phyloP scores from a whole-genome alignment of 2,888 invertebrate species.

The Eupithecia tripunctaria region DNA sequence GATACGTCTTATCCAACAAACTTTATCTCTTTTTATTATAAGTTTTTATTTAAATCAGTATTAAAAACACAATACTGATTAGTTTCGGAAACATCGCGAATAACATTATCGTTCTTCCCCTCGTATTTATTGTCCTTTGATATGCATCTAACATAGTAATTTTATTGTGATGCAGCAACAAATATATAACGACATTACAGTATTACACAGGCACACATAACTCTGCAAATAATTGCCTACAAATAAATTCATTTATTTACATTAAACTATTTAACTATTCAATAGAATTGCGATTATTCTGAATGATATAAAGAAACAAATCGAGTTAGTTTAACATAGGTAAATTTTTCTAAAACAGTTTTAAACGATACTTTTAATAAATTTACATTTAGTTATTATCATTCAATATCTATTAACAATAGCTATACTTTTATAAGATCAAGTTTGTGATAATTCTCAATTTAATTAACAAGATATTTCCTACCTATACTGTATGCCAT shows the following conservation, averaged over 20 bases:
- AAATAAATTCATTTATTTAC: slow-evolving; percentile 75
- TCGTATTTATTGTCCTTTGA: slow-evolving; percentile 36
- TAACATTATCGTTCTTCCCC: not conserved
- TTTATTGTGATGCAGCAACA: slow-evolving; percentile 54
- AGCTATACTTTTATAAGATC: slow-evolving; percentile 82
- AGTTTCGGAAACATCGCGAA: slow-evolving; percentile 10
- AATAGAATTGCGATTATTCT: slow-evolving; percentile 73
- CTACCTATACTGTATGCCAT: slow-evolving; percentile 75
- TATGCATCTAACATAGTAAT: slow-evolving; percentile 30
- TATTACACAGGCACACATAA: slow-evolving; percentile 76
- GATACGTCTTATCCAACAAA: slow-evolving; percentile 15
- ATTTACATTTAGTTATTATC: slow-evolving; percentile 76
- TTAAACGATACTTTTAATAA: slow-evolving; percentile 74
- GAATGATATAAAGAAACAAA: slow-evolving; percentile 74
- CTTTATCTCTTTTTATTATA: slow-evolving; percentile 10
- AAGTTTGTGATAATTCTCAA: slow-evolving; percentile 79
- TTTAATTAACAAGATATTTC: slow-evolving; percentile 82
- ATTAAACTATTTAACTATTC: slow-evolving; percentile 73
- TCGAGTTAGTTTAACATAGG: slow-evolving; percentile 79
- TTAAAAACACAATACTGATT: slow-evolving; percentile 5
- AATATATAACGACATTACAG: slow-evolving; percentile 59
- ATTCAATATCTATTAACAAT: slow-evolving; percentile 82
- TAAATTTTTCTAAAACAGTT: slow-evolving; percentile 84
- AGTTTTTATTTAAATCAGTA: slow-evolving; percentile 6
- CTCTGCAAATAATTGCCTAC: slow-evolving; percentile 70